These are phyloP conservation scores for Camponotus pennsylvanicus DNA, from an alignment of 1,140 invertebrate genomes.

Conservation along the genomic window DNA sequence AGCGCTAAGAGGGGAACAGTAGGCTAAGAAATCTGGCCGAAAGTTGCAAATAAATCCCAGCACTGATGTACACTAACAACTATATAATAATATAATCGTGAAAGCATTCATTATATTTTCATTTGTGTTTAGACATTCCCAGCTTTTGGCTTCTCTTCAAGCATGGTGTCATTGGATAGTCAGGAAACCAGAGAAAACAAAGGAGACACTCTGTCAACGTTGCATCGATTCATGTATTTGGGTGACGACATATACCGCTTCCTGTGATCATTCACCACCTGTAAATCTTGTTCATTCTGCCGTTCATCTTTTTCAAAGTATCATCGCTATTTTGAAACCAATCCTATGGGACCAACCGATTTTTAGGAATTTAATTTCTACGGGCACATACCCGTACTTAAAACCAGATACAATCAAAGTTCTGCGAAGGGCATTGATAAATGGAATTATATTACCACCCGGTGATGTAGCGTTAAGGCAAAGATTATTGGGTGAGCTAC, in stretches of 20 bases:
- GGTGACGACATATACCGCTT: constrained; percentile 74
- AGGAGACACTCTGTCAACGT: constrained; percentile 78
- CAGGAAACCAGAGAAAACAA: constrained; percentile 80
- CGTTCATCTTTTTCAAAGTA: constrained; percentile 87
- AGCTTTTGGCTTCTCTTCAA: constrained; percentile 89
- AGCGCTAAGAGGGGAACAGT: no score
- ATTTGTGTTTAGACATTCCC: constrained; percentile 87
- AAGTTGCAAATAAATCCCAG: no score
- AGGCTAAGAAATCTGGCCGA: no score
- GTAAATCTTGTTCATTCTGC: constrained; percentile 88
- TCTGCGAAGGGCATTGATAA: constrained; percentile 80
- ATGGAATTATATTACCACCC: constrained; percentile 80
- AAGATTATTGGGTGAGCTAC: constrained; percentile 77
- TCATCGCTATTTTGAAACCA: constrained; percentile 87
- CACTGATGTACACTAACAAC: not conserved
- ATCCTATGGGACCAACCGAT: constrained; percentile 85
- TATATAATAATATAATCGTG: not conserved
- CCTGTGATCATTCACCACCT: constrained; percentile 76
- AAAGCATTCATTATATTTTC: constrained; percentile 15
- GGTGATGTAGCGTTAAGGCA: constrained; percentile 78
- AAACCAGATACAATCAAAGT: constrained; percentile 83
- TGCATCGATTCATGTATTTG: constrained; percentile 81
- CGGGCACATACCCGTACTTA: constrained; percentile 84
- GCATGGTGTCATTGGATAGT: constrained; percentile 89
- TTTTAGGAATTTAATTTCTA: constrained; percentile 85